Evolutionary conservation across 2,888 invertebrate species (phyloP).

Genomic region (Trachelus stipa): DNA sequence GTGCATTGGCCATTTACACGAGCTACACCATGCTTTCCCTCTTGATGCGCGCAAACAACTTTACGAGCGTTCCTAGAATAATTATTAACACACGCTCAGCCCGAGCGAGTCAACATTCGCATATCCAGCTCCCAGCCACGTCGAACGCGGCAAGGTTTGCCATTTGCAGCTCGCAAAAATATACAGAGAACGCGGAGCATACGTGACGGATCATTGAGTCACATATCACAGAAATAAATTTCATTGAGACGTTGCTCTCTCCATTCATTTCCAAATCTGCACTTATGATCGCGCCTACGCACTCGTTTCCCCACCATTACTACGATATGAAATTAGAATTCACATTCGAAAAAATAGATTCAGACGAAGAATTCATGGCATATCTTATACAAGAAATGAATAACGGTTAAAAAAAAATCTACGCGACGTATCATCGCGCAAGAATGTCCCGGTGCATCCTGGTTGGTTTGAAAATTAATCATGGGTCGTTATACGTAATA

Average conservation of each 20-base stretch:
- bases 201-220: not conserved
- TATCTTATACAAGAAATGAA: too few relatives aligned
- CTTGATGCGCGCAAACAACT: slow-evolving; percentile 24
- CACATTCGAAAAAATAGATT: too few relatives aligned
- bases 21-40: not conserved
- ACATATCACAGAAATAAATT: not conserved
- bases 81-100: slow-evolving; percentile 24
- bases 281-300: too few relatives aligned
- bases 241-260: not conserved
- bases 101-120: not conserved
- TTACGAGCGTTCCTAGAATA: slow-evolving; percentile 23
- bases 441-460: too few relatives aligned
- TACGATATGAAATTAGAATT: too few relatives aligned
- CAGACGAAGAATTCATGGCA: too few relatives aligned
- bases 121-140: not conserved
- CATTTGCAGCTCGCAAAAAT: not conserved
- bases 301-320: too few relatives aligned
- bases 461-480: too few relatives aligned
- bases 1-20: not conserved
- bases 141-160: not conserved
- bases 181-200: not conserved
- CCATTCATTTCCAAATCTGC: too few relatives aligned
- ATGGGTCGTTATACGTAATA: too few relatives aligned
- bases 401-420: too few relatives aligned
- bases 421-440: too few relatives aligned